phyloP scores from a whole-genome alignment of 2,888 invertebrate species.

The Craniophora ligustri region DNA sequence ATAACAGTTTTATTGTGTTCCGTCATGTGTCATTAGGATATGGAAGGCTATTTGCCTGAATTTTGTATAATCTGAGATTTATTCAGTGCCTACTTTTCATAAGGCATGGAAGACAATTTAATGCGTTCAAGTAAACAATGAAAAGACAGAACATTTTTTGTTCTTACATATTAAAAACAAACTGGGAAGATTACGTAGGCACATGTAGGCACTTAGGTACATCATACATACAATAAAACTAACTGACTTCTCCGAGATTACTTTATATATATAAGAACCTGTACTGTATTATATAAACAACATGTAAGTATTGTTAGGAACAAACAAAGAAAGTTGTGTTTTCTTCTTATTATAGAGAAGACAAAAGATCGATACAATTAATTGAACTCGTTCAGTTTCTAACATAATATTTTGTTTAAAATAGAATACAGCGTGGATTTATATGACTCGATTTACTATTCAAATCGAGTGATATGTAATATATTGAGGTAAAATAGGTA shows the following conservation, averaged over 20 bases:
- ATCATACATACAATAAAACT: constrained; percentile 47
- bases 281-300: constrained; percentile 20
- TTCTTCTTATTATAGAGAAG: constrained; percentile 30
- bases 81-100: no score
- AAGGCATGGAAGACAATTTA: no score
- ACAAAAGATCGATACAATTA: constrained; percentile 25
- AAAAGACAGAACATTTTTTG: no score
- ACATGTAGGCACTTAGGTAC: constrained; percentile 20
- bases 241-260: constrained; percentile 45
- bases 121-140: no score
- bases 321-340: constrained; percentile 47
- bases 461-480: no score
- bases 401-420: constrained; percentile 5
- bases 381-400: constrained; percentile 29
- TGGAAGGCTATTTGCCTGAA: no score
- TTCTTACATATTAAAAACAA: no score
- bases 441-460: neutral
- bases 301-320: constrained; percentile 26
- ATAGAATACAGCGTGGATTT: neutral
- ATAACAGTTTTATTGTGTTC: no score
- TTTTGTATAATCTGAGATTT: no score
- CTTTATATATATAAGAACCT: constrained; percentile 39
- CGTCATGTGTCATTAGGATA: no score
- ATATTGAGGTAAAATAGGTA: no score
- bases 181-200: constrained; percentile 24